Percentiles rank a stretch among this genome's conserved stretches.
phyloP scores from a whole-genome alignment of 2,113 vertebrate species.

The Misgurnus anguillicaudatus region DNA sequence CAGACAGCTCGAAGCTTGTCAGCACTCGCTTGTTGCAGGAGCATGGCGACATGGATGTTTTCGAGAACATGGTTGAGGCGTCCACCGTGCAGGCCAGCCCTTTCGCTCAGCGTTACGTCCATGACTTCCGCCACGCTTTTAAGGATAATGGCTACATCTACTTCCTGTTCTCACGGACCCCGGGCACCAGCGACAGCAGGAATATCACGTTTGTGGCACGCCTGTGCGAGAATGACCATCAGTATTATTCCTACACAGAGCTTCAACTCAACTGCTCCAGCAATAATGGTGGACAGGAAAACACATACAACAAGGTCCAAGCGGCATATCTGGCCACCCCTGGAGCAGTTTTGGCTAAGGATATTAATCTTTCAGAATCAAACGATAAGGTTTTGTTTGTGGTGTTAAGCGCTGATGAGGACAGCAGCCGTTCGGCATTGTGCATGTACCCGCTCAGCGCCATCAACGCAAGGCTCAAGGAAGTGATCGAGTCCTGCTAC shows the following conservation, averaged over 20 bases:
- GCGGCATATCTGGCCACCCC: conserved; percentile 77
- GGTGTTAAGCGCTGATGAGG: conserved; percentile 81
- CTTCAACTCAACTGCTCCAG: conserved; percentile 84
- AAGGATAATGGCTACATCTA: conserved; percentile 82
- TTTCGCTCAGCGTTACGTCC: conserved; percentile 74
- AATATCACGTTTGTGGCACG: conserved; percentile 87
- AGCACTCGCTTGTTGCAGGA: conserved; percentile 87
- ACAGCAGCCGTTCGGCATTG: conserved; percentile 75
- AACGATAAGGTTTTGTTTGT: conserved; percentile 80
- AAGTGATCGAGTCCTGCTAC: conserved; percentile 83
- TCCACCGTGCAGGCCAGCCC: conserved; percentile 81
- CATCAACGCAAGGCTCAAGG: conserved; percentile 80
- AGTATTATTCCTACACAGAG: conserved; percentile 94
- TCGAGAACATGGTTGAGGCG: conserved; percentile 89
- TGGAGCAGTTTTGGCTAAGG: conserved; percentile 70
- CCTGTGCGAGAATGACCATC: conserved; percentile 84
- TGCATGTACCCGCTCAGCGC: conserved; percentile 84
- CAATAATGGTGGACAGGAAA: background rate
- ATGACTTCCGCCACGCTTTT: conserved; percentile 80
- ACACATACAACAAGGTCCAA: conserved; percentile 81
- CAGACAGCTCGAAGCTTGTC: conserved; percentile 92
- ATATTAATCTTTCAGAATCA: conserved; percentile 59
- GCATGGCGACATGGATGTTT: conserved; percentile 78
- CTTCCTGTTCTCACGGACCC: conserved; percentile 88
- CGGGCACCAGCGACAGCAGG: conserved; percentile 76